Evolutionary conservation across 2,113 vertebrate species (phyloP), one percentile per base, ranked within the genome.

Genomic region (Puntigrus tetrazona): DNA sequence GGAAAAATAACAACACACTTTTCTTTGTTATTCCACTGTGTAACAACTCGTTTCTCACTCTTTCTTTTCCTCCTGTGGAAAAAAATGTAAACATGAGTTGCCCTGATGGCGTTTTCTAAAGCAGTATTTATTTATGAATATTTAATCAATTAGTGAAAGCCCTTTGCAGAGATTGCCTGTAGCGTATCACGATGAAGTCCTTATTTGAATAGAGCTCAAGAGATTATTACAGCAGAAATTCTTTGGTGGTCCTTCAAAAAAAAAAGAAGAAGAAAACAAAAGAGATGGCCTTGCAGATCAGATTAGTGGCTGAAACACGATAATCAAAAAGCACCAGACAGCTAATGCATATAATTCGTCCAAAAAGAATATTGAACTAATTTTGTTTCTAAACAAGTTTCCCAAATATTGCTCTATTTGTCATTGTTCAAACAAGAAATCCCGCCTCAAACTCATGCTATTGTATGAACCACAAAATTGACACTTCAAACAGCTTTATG

Each of bases 51-150:
- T 31, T 82, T 52, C 27, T 86, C 73, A 86, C 57, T 78, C 3
- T 41, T 69, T 83, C 85, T 55, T 73, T 52, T 77, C 47, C 65
- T 65, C 34, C 43, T n/a, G 55, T 38, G 75, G 45, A 65, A 85
- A 43, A 87, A 89, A 81, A 67, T 2, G 34, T 80, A 87, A 81
- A 87, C 83, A 88, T 38, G 8, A 82, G 69, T 43, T 63, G 74
- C 81, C 78, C 74, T 57, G 47, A 61, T 22, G n/a, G 52, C 82
- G 84, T 73, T 59, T 87, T 72, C 73, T 84, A 80, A 83, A 83
- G 78, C 81, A 83, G 59, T 84, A 76, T 88, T 83, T 87, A 82
- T 89, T 74, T 81, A 85, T 81, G 78, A 84, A 87, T 82, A 87
- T 84, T 80, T 79, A 82, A 84, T 89, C 83, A 67, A 84, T 89